Evolutionary conservation across 2,888 invertebrate genomes (phyloP), one percentile per base, ranked within the genome.

Genomic region (Isoperla grammatica): DNA sequence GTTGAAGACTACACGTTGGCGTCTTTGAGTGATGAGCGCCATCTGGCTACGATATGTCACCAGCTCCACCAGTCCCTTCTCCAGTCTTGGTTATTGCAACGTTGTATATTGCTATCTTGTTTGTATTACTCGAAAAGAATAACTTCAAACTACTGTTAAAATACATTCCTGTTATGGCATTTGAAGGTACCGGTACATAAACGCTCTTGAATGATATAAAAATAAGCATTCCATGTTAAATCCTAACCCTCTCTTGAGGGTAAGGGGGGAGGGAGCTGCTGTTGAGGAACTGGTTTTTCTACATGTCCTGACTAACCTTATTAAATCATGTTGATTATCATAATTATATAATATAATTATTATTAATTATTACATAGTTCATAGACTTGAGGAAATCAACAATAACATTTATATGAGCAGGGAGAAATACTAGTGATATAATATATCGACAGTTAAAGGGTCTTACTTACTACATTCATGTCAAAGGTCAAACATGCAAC

Each of bases 381-480:
- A 64, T 60, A 64, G 62, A 63, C 57, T 63, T 61, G 57, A 63
- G 63, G 60, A 62, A 63, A 60, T 63, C 54, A 64, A 64, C 64
- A 63, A 61, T 63, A 64, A 64, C 63, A 64, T 61, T 61, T 54
- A 62, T 61, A 63, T 63, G 63, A 63, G 60, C 59, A 59, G 61
- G 63, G 63, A 46, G 23, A 61, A 63, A 60, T 63, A 59, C 55
- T 61, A 61, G 46, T 62, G 56, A 48, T 57, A 45, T 56, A 53
- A 62, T 45, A 61, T 55, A 60, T 57, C 61, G 59, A 63, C 61
- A 57, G 42, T 48, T 56, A 63, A 35, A 42, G 49, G 57, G 50
- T 60, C 55, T 54, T 61, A 53, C 49, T 29, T 48, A 55, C 60
- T 64, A 64, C 62, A 61, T 58, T 57, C 55, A 61, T 61, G 60